Conservation (phyloP, 2,113 vertebrate genomes). For the Callithrix jacchus region DNA sequence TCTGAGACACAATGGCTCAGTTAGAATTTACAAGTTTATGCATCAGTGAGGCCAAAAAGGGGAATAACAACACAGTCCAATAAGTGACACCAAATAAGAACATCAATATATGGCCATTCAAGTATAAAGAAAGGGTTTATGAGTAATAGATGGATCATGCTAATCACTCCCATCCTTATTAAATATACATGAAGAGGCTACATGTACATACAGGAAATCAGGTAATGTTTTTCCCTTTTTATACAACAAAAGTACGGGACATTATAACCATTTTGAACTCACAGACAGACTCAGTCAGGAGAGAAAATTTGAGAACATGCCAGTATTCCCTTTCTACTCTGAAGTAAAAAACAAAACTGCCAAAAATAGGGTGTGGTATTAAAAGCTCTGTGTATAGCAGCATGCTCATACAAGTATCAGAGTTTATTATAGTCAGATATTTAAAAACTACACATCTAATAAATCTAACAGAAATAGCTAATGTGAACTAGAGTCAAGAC, state of each 20-base stretch:
- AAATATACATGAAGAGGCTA: neutral
- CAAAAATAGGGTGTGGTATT: constrained; percentile 10
- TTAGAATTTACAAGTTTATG: constrained; percentile 19
- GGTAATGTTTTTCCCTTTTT: neutral
- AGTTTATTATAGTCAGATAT: constrained; percentile 42
- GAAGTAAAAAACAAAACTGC: constrained; percentile 9
- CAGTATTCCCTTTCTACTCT: constrained; percentile 14
- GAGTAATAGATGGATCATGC: neutral
- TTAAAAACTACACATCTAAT: constrained; percentile 25
- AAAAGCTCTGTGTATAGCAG: constrained; percentile 44
- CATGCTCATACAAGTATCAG: neutral
- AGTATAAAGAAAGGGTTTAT: neutral
- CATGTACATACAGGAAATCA: neutral
- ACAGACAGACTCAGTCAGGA: neutral
- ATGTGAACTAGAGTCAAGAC: neutral
- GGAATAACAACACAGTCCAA: neutral
- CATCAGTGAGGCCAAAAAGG: constrained; percentile 7
- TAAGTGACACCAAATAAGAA: neutral
- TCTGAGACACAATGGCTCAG: constrained; percentile 9
- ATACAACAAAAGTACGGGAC: neutral
- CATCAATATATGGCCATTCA: neutral
- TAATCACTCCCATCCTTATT: neutral
- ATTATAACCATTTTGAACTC: neutral
- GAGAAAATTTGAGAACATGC: constrained; percentile 49
- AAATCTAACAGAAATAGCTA: constrained; percentile 47